Conservation (phyloP, 2,797 vertebrate genomes). For the Prionace glauca region DNA sequence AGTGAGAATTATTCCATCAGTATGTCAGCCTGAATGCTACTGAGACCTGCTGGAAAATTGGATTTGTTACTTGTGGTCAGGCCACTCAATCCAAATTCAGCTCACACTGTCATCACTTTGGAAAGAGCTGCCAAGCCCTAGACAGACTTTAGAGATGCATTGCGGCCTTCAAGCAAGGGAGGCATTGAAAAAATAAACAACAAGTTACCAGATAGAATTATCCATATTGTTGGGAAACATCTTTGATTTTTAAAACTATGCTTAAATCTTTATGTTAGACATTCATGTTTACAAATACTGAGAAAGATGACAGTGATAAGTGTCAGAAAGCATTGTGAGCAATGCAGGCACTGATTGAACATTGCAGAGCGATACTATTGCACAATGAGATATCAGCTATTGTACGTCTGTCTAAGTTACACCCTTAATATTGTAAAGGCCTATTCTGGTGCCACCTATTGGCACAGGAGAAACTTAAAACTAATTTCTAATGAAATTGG, state of each 20-base stretch:
- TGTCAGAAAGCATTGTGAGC: neutral
- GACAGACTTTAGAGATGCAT: neutral
- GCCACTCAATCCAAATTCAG: neutral
- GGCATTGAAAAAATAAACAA: neutral
- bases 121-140: neutral
- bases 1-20: too few relatives aligned
- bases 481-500: neutral
- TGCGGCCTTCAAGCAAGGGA: neutral
- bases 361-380: neutral
- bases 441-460: neutral
- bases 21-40: too few relatives aligned
- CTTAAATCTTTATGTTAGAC: neutral
- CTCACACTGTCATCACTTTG: neutral
- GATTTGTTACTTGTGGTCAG: too few relatives aligned
- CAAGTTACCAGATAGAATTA: neutral
- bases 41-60: too few relatives aligned
- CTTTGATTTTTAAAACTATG: neutral
- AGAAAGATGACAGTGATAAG: neutral
- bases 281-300: neutral
- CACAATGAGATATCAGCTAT: neutral
- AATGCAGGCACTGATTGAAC: neutral
- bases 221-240: neutral
- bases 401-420: neutral
- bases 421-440: neutral
- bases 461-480: neutral